Evolutionary conservation across 2,113 vertebrate species (phyloP), one percentile per base, ranked within the genome.

Genomic region (Pogonocichla stellata): DNA sequence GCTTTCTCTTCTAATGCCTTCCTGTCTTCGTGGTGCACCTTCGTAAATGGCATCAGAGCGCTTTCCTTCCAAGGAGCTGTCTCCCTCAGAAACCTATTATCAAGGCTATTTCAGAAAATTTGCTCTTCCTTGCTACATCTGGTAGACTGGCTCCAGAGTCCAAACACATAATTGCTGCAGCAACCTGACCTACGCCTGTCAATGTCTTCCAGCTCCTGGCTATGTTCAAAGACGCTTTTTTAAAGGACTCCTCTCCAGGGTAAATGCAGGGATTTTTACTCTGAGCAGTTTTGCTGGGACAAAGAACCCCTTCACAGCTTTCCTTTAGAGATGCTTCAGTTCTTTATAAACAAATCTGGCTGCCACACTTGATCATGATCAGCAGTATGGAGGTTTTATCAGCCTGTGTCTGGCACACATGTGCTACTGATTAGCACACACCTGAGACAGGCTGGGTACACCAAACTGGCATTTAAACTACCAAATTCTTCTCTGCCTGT

Each of bases 21-120:
- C 43, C 53, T 4, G 5, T 73, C 93, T 95, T 84, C 2, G 5
- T 73, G 56, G 64, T 58, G 42, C 75, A 91, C 86, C 71, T 91
- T 70, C 14, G 6, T 71, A 91, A 92, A 86, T 66, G 54, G 61
- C 74, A 82, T 85, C 48, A 70, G 48, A 93, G 66, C 31, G 50
- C 57, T 75, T 36, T 57, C 75, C 64, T 96, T 94, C 75, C 79
- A 92, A 64, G 71, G 50, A 67, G 61, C 74, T 4, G 14, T 19
- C 65, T 96, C 84, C 72, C 87, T 91, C 71, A 78, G 89, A 96
- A 96, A 90, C 79, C 81, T 87, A 66, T 96, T 94, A 92, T 74
- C 86, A 96, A 92, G 75, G 53, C 60, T 88, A 54, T 96, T 96
- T 80, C 69, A 92, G 81, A 93, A 65, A 91, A 90, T 69, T 78